Evolutionary conservation across 2,797 vertebrate species (phyloP), one percentile per base, ranked within the genome.

Genomic region (Lutjanus argentimaculatus): DNA sequence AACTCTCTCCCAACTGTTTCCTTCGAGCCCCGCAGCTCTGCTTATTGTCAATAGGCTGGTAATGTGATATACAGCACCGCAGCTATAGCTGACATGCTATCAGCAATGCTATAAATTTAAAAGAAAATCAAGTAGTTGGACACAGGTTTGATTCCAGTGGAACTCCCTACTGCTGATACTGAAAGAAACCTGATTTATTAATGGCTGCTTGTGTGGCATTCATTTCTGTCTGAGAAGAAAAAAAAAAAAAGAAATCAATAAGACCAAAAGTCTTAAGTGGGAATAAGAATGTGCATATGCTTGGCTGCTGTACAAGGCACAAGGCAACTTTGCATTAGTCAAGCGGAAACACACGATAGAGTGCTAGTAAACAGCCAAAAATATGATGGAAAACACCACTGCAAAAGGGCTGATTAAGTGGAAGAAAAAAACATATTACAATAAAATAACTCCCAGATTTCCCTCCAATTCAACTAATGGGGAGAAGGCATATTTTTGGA

Each of bases 361-460:
- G 65, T 76, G 80, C 80, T 43, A 82, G 79, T 87, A 92, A 92
- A 93, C 90, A 92, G 90, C 56, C 81, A 84, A 77, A 88, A 80
- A 83, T 83, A 83, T 75, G 83, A 93, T 91, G 75, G 86, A 91
- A 94, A 91, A 88, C 78, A 89, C 66, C 46, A 77, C 65, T 89
- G 56, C 49, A 67, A 83, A 82, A 65, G 74, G 66, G 17, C 70
- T 86, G 82, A 92, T 92, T 91, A 90, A 90, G 78, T 76, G 53
- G 55, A 84, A 70, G 58, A 6, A 69, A 82, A 80, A 82, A 85
- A 87, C 45, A 81, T 49, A 89, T 89, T 86, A 68, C 81, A 82
- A 85, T 84, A 85, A 93, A 95, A 93, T 87, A 89, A 91, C 78
- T 92, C 77, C 86, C 90, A 95, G 90, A 87, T 83, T 91, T 84